Base-by-base conservation (phyloP, 2,888 invertebrate species). In the Idaea biselata region DNA sequence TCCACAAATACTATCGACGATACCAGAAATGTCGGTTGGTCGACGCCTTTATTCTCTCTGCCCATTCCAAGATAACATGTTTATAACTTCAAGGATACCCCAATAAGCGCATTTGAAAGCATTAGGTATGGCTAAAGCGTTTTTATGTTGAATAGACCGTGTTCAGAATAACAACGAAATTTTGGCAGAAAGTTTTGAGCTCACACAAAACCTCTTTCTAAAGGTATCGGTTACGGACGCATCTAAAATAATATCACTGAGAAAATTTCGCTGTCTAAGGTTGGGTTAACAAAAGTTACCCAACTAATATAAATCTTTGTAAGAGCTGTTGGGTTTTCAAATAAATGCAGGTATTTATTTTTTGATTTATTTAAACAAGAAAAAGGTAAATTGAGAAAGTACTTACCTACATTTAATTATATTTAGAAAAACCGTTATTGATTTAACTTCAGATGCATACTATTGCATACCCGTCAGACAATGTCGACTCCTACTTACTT, bases 111-210 rank as follows among this genome's bases (percentile, higher is more conserved):
- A 82, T 83, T 81, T 78, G 70, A 71, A 79, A 71, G 78, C 83
- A 79, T 82, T 75, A 75, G 73, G 74, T 75, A 73, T 72, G 74
- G 74, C 68, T 75, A 72, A 77, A 74, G 72, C 77, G 75, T 82
- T 85, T 84, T 83, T 84, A 82, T 80, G 76, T 75, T 73, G 72
- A 81, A 70, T 72, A 72, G 75, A 72, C 75, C 87, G 87, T 84
- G 84, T 73, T 65, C 68, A 44, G 83, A 82, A 83, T 85, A 75
- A 73, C 71, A 77, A 81, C 71, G 64, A 68, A 67, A 73, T 73
- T 76, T 81, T 71, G 73, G 74, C 73, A 68, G 69, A 79, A 80
- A 83, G 76, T 82, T 84, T 79, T 72, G 70, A 75, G 76, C 75
- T 74, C 75, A 73, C 76, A 73, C 73, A 76, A 78, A 78, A 74